Evolutionary conservation across 2,113 vertebrate species (phyloP).

Genomic region (Apteryx mantelli): DNA sequence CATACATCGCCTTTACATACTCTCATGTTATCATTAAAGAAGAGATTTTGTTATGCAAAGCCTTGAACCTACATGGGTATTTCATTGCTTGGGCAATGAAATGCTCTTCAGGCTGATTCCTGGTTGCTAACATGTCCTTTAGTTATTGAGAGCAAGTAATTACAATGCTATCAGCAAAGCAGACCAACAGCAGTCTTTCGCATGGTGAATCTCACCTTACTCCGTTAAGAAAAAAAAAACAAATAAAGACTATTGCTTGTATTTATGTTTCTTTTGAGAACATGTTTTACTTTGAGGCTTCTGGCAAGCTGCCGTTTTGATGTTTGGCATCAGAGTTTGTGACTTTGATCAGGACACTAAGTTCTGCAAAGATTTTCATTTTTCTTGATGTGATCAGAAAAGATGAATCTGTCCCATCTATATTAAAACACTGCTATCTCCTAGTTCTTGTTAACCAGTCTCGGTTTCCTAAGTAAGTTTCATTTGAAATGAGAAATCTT

Average conservation of each 20-base stretch:
- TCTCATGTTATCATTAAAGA: not conserved
- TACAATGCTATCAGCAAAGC: not conserved
- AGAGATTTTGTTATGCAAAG: not conserved
- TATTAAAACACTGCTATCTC: not conserved
- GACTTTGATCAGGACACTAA: not conserved
- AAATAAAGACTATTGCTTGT: not conserved
- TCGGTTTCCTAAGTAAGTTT: not conserved
- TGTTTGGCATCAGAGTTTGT: not conserved
- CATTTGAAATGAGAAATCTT: not conserved
- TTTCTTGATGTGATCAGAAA: not conserved
- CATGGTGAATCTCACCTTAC: not conserved
- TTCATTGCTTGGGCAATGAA: not conserved
- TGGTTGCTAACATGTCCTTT: not conserved
- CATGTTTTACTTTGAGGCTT: not conserved
- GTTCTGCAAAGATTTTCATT: not conserved
- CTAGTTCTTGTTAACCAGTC: not conserved
- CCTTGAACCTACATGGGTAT: fast-evolving
- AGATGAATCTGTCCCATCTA: not conserved
- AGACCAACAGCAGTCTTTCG: not conserved
- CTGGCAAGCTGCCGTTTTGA: not conserved
- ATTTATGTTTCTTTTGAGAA: not conserved
- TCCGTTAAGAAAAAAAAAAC: not conserved
- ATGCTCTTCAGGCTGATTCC: not conserved
- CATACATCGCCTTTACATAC: not conserved
- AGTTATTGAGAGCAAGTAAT: not conserved